Evolutionary conservation across 2,888 invertebrate genomes (phyloP).

Genomic region (Trachelus iudaicus): DNA sequence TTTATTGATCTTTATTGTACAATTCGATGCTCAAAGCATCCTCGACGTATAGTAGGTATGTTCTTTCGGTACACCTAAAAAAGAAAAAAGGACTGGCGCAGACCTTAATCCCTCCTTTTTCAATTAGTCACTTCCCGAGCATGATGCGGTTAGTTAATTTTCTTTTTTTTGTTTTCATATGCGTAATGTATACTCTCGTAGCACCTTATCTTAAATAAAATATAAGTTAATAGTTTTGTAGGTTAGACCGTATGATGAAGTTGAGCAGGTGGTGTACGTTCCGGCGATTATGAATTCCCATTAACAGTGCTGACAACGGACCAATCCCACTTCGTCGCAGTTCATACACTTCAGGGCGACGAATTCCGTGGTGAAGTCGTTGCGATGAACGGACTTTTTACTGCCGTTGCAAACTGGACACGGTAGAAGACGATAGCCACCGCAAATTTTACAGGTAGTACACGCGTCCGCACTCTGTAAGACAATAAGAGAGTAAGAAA

Average conservation of each 20-base stretch:
- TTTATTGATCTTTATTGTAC: slow-evolving; percentile 46
- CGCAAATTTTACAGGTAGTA: slow-evolving; percentile 88
- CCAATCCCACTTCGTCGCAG: slow-evolving; percentile 94
- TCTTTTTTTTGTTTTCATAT: slow-evolving; percentile 9
- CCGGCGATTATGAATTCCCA: slow-evolving; percentile 21
- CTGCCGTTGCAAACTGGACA: slow-evolving; percentile 95
- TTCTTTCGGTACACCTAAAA: slow-evolving; percentile 5
- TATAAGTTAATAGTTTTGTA: slow-evolving; percentile 26
- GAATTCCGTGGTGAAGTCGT: slow-evolving; percentile 94
- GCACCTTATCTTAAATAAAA: slow-evolving; percentile 45
- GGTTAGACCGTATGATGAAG: slow-evolving; percentile 8
- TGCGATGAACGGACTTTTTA: slow-evolving; percentile 94
- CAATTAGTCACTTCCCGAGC: slow-evolving; percentile 20
- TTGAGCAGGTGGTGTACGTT: slow-evolving; percentile 20
- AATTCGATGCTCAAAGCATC: slow-evolving; percentile 20
- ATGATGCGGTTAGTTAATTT: slow-evolving; percentile 10
- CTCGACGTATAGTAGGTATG: not conserved
- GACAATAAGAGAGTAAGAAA: no score
- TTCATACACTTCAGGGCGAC: slow-evolving; percentile 94
- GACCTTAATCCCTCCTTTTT: slow-evolving; percentile 8
- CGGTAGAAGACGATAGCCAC: slow-evolving; percentile 90
- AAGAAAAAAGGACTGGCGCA: slow-evolving; percentile 16
- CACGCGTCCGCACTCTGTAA: slow-evolving; percentile 82
- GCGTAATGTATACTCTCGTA: slow-evolving; percentile 35
- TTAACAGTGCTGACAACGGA: slow-evolving; percentile 87